A percentile compares a stretch with the other conserved stretches of the same genome.
phyloP scores from a whole-genome alignment of 2,113 vertebrate genomes.

The Syngnathus floridae region DNA sequence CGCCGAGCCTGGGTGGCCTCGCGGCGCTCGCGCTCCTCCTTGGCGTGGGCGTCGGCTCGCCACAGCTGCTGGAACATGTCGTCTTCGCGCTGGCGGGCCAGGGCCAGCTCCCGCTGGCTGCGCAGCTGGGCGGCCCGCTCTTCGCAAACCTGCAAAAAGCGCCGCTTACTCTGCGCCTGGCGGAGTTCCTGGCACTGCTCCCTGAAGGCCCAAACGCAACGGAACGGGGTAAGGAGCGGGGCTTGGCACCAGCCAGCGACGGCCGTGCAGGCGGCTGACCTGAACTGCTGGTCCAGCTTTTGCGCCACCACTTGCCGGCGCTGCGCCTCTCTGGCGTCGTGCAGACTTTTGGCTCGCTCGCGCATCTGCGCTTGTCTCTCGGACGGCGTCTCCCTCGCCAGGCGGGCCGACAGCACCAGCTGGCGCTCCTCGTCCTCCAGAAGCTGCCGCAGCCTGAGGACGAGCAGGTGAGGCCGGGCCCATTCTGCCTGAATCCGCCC shows the following conservation, averaged over 20 bases:
- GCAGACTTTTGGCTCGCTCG: constrained; percentile 65
- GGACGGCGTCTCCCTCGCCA: constrained; percentile 62
- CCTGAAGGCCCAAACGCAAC: constrained; percentile 50
- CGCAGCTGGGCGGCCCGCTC: constrained; percentile 74
- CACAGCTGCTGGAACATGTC: constrained; percentile 70
- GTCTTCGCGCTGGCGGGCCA: constrained; percentile 67
- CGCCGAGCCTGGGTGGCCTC: constrained; percentile 28
- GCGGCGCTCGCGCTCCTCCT: constrained; percentile 58
- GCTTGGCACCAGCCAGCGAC: no score
- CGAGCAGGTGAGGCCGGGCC: not conserved
- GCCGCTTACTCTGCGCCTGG: constrained; percentile 15
- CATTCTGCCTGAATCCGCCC: no score
- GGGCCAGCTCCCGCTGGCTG: constrained; percentile 54
- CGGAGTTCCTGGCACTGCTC: constrained; percentile 75
- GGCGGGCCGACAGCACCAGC: constrained; percentile 66
- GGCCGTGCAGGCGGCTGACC: constrained; percentile 57
- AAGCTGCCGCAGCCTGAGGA: constrained; percentile 73
- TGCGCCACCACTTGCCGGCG: constrained; percentile 72
- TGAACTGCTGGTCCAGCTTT: constrained; percentile 84
- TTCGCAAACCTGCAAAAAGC: constrained; percentile 54
- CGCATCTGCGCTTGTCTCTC: constrained; percentile 74
- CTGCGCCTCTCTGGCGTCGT: constrained; percentile 74
- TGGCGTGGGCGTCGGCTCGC: constrained; percentile 74
- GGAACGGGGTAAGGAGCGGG: no score
- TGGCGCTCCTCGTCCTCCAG: constrained; percentile 77